Base-by-base conservation (phyloP, 2,797 vertebrate species). In the Cirrhinus mrigala region DNA sequence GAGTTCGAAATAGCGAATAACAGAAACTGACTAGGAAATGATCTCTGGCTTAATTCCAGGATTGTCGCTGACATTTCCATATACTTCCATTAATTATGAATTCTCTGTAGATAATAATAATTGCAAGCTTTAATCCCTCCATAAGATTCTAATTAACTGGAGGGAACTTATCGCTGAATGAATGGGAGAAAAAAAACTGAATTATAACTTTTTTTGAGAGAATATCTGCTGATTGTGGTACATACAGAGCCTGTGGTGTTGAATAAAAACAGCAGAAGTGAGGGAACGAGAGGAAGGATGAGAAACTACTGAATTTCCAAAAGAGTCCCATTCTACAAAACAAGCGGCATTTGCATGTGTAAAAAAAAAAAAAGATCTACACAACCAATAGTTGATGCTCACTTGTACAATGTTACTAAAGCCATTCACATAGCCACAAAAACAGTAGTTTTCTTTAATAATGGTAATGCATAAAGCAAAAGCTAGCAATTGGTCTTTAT, bases 111-210 rank as follows among this genome's bases (percentile, higher is more conserved):
- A 94, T 93, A 92, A 93, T 90, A 91, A 90, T 93, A 93, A 94
- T 92, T 90, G 90, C 85, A 48, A 89, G 85, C 8, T 69, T 89
- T 91, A 93, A 94, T 93, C 92, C 92, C 50, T 82, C 86, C 91
- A 91, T 90, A 92, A 84, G 89, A 92, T 93, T 87, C 86, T 90
- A 93, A 94, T 94, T 93, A 93, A 90, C 90, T 90, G 88, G 87
- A 83, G 79, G 84, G 82, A 88, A 87, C 91, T 92, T 93, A 93
- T 93, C 91, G 86, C 81, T 60, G 15, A 18, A 89, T 87, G 84
- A 89, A 86, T 89, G 88, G 69, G 80, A 40, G 22, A 6, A 54
- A 89, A 89, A 54, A 80, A 89, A 79, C 82, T 73, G 76, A 91
- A 91, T 92, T 90, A 91, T 91, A 64, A 56, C 66, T 44, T 79